phyloP scores from a whole-genome alignment of 2,113 vertebrate species.

The Aleadryas rufinucha region DNA sequence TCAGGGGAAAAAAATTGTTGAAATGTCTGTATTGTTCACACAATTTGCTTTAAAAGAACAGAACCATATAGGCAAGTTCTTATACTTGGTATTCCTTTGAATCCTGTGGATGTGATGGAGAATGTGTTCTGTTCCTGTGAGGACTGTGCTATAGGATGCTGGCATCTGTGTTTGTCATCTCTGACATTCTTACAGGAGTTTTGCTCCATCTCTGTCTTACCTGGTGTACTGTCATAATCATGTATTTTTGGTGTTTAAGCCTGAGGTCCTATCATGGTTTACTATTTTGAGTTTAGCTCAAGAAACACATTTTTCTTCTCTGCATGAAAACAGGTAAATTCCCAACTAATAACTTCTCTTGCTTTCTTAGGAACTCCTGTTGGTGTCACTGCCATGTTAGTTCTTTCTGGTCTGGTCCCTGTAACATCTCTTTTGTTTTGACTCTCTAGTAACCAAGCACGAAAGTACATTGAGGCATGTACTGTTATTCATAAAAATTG shows the following conservation, averaged over 20 bases:
- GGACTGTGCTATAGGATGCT: not conserved
- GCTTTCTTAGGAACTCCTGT: not conserved
- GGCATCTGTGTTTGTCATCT: not conserved
- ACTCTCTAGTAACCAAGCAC: not conserved
- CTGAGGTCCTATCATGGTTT: not conserved
- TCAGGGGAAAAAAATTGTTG: not conserved
- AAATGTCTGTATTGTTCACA: not conserved
- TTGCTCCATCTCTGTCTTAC: not conserved
- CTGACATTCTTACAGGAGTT: not conserved
- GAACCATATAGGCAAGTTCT: not conserved
- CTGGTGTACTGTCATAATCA: not conserved
- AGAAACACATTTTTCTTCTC: not conserved
- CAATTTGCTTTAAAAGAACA: not conserved
- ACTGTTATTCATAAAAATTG: not conserved
- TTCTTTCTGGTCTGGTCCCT: not conserved
- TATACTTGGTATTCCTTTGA: not conserved
- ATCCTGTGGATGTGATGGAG: not conserved
- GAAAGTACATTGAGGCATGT: not conserved
- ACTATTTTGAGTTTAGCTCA: not conserved
- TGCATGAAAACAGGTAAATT: not conserved
- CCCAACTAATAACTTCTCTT: not conserved
- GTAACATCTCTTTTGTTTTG: not conserved
- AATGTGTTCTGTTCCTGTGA: not conserved
- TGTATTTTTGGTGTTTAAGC: not conserved
- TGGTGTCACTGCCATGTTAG: not conserved